Evolutionary conservation across 2,888 invertebrate species (phyloP).

Genomic region (Pandemis heparana): DNA sequence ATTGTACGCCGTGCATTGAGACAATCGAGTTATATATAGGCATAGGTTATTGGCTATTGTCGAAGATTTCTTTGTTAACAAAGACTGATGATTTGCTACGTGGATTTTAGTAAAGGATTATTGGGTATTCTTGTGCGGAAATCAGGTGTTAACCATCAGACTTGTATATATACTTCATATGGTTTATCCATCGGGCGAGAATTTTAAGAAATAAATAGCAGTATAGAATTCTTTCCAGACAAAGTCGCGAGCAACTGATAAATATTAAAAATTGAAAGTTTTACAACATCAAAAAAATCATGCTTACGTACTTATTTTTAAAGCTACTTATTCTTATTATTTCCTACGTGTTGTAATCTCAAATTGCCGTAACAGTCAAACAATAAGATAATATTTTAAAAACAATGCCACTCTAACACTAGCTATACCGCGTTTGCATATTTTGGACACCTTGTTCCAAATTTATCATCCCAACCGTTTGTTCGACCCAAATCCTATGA

Average conservation of each 20-base stretch:
- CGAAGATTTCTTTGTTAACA: too few relatives aligned
- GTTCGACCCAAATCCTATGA: constrained; percentile 26
- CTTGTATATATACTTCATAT: too few relatives aligned
- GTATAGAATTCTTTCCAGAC: too few relatives aligned
- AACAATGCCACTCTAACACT: not conserved
- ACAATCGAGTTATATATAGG: constrained; percentile 32
- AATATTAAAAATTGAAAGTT: too few relatives aligned
- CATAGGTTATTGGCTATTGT: not conserved
- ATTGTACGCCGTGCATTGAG: constrained; percentile 8
- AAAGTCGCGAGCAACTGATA: too few relatives aligned
- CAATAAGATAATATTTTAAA: not conserved
- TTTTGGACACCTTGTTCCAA: not conserved
- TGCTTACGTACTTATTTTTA: too few relatives aligned
- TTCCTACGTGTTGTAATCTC: not conserved
- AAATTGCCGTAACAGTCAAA: not conserved
- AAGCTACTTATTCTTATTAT: too few relatives aligned
- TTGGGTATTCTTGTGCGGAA: too few relatives aligned
- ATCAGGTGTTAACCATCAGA: too few relatives aligned
- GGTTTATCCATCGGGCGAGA: too few relatives aligned
- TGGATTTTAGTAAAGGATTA: not conserved
- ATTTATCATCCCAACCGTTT: not conserved
- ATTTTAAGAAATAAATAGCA: too few relatives aligned
- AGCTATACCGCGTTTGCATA: not conserved
- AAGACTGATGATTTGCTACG: not conserved
- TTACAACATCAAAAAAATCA: too few relatives aligned